Evolutionary conservation across 2,797 vertebrate genomes (phyloP).

Genomic region (Tarsius wallacei): DNA sequence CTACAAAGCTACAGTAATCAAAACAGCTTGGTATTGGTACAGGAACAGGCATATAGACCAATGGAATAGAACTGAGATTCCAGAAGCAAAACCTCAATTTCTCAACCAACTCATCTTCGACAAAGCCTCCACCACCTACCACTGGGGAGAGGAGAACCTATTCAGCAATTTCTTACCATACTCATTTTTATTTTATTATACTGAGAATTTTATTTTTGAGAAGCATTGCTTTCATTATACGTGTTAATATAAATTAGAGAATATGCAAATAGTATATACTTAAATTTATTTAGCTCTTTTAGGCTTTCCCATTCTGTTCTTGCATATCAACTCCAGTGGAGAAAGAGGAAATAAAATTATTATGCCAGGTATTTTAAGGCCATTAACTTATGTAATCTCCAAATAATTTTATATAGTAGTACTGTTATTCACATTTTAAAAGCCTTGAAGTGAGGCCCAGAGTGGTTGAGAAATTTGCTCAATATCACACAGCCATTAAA

Average conservation of each 20-base stretch:
- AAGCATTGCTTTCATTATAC: not conserved
- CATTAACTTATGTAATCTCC: not conserved
- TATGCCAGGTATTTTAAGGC: not conserved
- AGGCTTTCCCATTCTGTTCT: not conserved
- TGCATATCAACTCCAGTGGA: not conserved
- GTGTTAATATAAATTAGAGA: not conserved
- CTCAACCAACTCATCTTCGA: too few species aligned
- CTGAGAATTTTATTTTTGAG: not conserved
- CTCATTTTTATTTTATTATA: not conserved
- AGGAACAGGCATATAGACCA: too few species aligned
- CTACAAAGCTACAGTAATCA: too few species aligned
- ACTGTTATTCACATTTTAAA: not conserved
- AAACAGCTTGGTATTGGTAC: too few species aligned
- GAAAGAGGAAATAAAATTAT: not conserved
- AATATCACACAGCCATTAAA: not conserved
- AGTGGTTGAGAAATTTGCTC: not conserved
- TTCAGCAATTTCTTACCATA: not conserved
- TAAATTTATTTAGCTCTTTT: not conserved
- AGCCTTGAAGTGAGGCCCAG: not conserved
- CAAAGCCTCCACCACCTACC: too few species aligned
- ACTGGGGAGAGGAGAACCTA: too few species aligned
- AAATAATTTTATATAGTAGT: not conserved
- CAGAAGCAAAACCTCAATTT: too few species aligned
- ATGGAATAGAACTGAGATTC: too few species aligned
- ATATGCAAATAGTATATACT: not conserved